These are phyloP conservation scores for Camelus bactrianus DNA, from an alignment of 2,113 vertebrate genomes.

Conservation along the genomic window DNA sequence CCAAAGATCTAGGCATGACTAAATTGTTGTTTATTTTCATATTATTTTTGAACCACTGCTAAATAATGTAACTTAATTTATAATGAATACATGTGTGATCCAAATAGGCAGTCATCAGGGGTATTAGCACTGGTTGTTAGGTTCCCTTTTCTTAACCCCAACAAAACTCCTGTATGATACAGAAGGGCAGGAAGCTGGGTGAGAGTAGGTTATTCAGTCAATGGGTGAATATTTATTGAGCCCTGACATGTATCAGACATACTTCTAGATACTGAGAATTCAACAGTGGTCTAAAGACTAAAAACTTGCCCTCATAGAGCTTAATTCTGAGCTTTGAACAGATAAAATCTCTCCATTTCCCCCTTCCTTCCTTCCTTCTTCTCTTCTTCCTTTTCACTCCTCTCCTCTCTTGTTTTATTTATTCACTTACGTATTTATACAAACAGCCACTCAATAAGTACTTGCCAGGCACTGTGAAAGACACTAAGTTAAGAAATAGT, in stretches of 20 bases:
- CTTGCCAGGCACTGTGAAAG: neutral
- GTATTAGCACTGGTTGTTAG: neutral
- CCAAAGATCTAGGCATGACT: neutral
- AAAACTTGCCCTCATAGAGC: neutral
- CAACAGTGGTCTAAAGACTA: neutral
- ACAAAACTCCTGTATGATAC: neutral
- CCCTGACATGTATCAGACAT: neutral
- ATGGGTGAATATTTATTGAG: neutral
- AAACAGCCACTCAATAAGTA: neutral
- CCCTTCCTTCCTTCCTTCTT: fast-evolving
- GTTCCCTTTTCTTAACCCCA: neutral
- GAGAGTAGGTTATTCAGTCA: neutral
- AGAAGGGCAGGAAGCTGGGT: neutral
- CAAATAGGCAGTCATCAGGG: neutral
- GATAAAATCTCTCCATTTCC: neutral
- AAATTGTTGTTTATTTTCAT: neutral
- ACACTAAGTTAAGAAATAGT: neutral
- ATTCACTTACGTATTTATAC: neutral
- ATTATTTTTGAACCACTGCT: neutral
- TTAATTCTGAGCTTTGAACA: conserved; percentile 5
- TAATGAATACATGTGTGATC: neutral
- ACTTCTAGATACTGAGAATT: neutral
- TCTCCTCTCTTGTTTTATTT: neutral
- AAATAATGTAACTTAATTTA: neutral
- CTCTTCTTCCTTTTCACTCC: fast-evolving